Base-by-base conservation (phyloP, 2,113 vertebrate species). In the Scophthalmus maximus region DNA sequence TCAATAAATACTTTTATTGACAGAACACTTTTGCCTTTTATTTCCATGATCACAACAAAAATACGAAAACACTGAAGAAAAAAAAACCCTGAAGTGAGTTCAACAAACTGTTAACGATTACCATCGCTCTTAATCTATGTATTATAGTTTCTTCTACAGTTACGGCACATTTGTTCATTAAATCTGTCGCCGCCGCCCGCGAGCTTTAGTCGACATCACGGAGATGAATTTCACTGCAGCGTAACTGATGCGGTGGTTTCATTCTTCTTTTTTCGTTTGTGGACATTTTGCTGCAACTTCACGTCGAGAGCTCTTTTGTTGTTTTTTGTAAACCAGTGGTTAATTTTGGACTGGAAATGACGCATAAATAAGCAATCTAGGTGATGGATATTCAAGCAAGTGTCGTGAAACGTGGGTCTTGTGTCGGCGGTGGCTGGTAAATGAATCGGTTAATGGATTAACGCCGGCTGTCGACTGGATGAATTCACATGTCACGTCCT, bases 21-120 rank as follows among this genome's bases (percentile, higher is more conserved):
- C n/a, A n/a, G 5, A 38, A 42, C 52, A 64, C 4, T 56, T 57
- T 40, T 27, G 20, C 14, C 18, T 64, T 89, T 87, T 82, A 81
- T 86, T 86, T 73, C 1, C 2, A 66, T 73, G 73, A 70, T 78
- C 57, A 87, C 69, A 87, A 67, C 36, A 73, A 29, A 82, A 75
- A 76, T 67, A 53, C 62, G 15, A 57, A 60, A 60, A 85, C 75
- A 79, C n/a, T n/a, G n/a, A n/a, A n/a, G 30, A 47, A 63, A 67
- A 50, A 29, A 66, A 42, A n/a, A n/a, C n/a, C n/a, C 32, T 63
- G 36, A 22, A 32, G n/a, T 29, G 20, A 73, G 11, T 51, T 62
- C 18, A 71, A 72, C 51, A 49, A 58, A 61, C 9, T 2, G 11
- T 47, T 52, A 78, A 67, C 20, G 30, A 46, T 50, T 12, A 55